Evolutionary conservation across 2,113 vertebrate species (phyloP), one percentile per base, ranked within the genome.

Genomic region (Promerops cafer): DNA sequence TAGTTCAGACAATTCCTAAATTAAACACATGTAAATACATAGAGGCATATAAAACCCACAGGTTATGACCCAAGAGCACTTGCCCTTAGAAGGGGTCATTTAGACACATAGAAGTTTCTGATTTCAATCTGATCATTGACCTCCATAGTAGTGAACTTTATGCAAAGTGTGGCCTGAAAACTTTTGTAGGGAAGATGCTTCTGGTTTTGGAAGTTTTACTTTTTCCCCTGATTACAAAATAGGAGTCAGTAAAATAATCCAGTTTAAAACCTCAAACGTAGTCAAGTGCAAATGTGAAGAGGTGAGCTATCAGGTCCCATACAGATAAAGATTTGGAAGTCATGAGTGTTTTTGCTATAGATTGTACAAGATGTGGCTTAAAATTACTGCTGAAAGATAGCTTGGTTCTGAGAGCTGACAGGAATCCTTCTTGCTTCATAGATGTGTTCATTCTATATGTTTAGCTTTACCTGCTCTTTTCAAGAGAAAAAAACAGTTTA

Each of bases 21-120:
- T 95, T 89, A 96, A 96, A 87, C 80, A 49, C 35, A 31, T 71
- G 39, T 84, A 95, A 94, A 87, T 37, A 92, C 24, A 53, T 17
- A 22, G 53, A 57, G 15, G 21, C 8, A 35, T 89, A 63, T 52
- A 81, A 89, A 92, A 16, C 42, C 40, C 52, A 52, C 53, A 81
- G 89, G 69, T 82, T 92, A 75, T 2, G 13, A 80, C 52, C 61
- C 64, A 80, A 44, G 72, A 87, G 60, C n/a, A 40, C 57, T 90
- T 89, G 59, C 50, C 85, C 11, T 37, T 33, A 23, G 49, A 76
- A 85, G 18, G 30, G 37, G 31, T 76, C 61, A 65, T 57, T 82
- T 61, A 91, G 83, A 37, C n/a, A 69, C 33, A 61, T 7, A n/a
- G 30, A 93, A 69, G 33, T 90, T 93, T 80, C 59, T 89, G 37